Evolutionary conservation across 2,797 vertebrate genomes (phyloP).

Genomic region (Sciurus vulgaris): DNA sequence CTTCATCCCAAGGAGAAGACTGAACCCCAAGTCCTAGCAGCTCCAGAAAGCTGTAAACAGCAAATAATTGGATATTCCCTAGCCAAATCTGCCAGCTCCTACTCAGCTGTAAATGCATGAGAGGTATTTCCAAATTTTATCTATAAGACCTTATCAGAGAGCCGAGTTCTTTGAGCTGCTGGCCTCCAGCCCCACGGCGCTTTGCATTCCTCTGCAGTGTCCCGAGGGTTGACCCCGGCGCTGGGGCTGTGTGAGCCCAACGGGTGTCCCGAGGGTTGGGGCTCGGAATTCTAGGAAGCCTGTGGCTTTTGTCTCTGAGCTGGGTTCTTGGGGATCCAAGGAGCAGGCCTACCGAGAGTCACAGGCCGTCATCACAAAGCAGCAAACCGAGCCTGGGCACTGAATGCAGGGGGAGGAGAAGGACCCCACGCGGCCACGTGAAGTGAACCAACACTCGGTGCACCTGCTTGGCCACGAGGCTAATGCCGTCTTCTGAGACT

Average conservation of each 20-base stretch:
- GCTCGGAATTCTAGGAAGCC: background rate
- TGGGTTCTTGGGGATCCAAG: background rate
- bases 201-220: background rate
- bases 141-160: background rate
- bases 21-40: background rate
- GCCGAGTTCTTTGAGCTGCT: background rate
- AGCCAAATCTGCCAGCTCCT: background rate
- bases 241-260: rapidly evolving
- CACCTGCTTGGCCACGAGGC: background rate
- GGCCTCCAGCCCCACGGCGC: background rate
- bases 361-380: background rate
- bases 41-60: background rate
- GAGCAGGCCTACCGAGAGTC: background rate
- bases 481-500: background rate
- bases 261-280: rapidly evolving
- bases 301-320: background rate
- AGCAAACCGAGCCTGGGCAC: background rate
- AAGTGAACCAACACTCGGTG: background rate
- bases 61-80: background rate
- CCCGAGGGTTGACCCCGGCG: rapidly evolving
- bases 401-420: background rate
- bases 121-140: background rate
- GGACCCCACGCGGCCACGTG: background rate
- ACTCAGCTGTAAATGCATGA: background rate
- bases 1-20: background rate